Evolutionary conservation across 2,888 invertebrate species (phyloP).

Genomic region (Pristionchus maxplancki): DNA sequence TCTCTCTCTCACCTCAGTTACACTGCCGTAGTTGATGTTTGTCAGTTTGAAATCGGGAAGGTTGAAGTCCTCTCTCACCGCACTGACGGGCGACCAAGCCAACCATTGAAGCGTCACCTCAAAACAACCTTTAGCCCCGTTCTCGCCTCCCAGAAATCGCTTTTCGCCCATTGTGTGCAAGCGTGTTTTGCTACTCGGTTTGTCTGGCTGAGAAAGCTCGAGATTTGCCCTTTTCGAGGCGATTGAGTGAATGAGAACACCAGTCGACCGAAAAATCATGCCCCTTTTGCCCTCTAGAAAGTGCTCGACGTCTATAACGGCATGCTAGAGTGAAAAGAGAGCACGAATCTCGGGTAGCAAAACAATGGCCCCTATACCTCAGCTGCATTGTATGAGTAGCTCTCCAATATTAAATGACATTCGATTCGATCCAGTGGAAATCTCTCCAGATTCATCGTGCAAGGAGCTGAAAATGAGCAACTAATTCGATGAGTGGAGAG

Average conservation of each 20-base stretch:
- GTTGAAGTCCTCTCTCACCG: constrained; percentile 72
- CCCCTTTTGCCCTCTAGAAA: not conserved
- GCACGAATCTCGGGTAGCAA: not conserved
- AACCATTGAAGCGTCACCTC: constrained; percentile 74
- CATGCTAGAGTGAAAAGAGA: not conserved
- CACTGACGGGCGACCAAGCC: constrained; percentile 74
- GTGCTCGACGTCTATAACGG: not conserved
- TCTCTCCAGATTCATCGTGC: constrained; percentile 66
- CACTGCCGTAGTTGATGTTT: constrained; percentile 71
- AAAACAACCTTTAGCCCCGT: constrained; percentile 22
- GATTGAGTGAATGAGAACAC: not conserved
- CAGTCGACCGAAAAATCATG: not conserved
- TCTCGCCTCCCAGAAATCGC: no score
- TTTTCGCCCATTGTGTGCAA: not conserved
- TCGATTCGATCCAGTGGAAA: constrained; percentile 74
- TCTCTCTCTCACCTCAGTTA: constrained; percentile 68
- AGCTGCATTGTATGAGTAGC: constrained; percentile 75
- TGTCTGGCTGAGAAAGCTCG: not conserved
- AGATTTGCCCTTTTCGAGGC: not conserved
- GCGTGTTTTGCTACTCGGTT: not conserved
- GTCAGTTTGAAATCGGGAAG: constrained; percentile 75
- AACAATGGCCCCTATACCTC: no score
- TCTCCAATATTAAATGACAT: constrained; percentile 74
- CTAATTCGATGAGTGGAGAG: not conserved
- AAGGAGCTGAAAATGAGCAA: constrained; percentile 62